Evolutionary conservation across 2,113 vertebrate genomes (phyloP), one percentile per base, ranked within the genome.

Genomic region (Daubentonia madagascariensis): DNA sequence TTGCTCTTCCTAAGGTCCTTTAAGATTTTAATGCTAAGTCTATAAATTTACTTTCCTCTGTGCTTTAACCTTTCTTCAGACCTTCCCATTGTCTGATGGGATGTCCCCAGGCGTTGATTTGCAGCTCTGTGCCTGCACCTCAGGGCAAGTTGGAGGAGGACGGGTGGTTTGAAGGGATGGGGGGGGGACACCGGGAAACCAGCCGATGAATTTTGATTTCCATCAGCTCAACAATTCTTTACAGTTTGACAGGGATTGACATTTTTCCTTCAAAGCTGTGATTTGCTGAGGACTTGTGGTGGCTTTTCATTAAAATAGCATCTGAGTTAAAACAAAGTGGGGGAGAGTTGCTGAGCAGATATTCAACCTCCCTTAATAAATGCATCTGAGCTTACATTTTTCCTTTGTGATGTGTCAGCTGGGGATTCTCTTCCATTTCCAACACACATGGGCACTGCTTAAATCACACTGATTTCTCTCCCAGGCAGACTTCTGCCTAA

Each of bases 21-120:
- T 99, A 99, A 98, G 98, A 98, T 98, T 99, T 99, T 99, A 98
- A 98, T 99, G 98, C 98, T 98, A 95, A 81, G 92, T 98, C 98
- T 98, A 99, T 99, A 99, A 98, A 99, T 99, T 99, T 97, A 52
- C 85, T 98, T 98, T 99, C 98, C 98, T 98, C 97, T 98, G 98
- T 97, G 98, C 98, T 98, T 98, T 98, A 98, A 86, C 98, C 98
- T 98, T 98, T 97, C 96, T 70, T 76, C 1, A 61, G 98, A 97
- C 96, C 97, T 98, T 98, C 96, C 96, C 1, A 50, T 30, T 94
- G 98, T 98, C 97, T 97, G 98, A 97, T 61, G 13, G 30, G 97
- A 14, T 65, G 96, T 90, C 96, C 96, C 48, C 45, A 54, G 1
- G 32, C 95, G 0, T 30, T 98, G 98, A 98, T 98, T 98, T 98